Evolutionary conservation across 2,888 invertebrate species (phyloP).

Genomic region (Sminthurinus aureus): DNA sequence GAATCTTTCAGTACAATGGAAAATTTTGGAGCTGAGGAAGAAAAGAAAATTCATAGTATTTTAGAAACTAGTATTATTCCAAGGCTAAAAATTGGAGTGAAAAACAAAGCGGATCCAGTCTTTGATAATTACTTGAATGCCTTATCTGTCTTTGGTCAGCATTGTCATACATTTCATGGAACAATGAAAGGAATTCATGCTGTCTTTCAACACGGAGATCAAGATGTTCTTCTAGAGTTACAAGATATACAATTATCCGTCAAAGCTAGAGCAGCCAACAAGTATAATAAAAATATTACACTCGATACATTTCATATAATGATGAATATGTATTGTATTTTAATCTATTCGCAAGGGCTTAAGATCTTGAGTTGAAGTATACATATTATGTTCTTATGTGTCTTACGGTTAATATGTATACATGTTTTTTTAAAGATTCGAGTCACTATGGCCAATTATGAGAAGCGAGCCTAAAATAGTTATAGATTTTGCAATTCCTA

Average conservation of each 20-base stretch:
- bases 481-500: constrained; percentile 27
- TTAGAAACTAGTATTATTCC: constrained; percentile 25
- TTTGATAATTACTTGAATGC: constrained; percentile 25
- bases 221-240: constrained; percentile 29
- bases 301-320: not conserved
- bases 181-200: constrained; percentile 19
- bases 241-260: constrained; percentile 24
- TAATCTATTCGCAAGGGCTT: too few relatives aligned
- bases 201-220: constrained; percentile 11
- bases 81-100: constrained; percentile 22
- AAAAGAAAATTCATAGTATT: not conserved
- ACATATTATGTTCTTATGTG: not conserved
- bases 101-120: constrained; percentile 24
- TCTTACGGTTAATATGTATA: not conserved
- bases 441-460: constrained; percentile 16
- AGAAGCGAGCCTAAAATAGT: constrained; percentile 20
- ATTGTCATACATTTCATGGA: constrained; percentile 29
- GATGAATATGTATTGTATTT: too few relatives aligned
- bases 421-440: constrained; percentile 15
- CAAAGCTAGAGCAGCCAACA: constrained; percentile 29
- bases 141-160: constrained; percentile 12
- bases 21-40: not conserved
- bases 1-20: not conserved
- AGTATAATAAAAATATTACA: constrained; percentile 14
- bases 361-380: too few relatives aligned